A percentile compares a stretch with the other conserved stretches of the same genome.
phyloP scores from a whole-genome alignment of 2,113 vertebrate species.

The Tychaedon coryphoeus region DNA sequence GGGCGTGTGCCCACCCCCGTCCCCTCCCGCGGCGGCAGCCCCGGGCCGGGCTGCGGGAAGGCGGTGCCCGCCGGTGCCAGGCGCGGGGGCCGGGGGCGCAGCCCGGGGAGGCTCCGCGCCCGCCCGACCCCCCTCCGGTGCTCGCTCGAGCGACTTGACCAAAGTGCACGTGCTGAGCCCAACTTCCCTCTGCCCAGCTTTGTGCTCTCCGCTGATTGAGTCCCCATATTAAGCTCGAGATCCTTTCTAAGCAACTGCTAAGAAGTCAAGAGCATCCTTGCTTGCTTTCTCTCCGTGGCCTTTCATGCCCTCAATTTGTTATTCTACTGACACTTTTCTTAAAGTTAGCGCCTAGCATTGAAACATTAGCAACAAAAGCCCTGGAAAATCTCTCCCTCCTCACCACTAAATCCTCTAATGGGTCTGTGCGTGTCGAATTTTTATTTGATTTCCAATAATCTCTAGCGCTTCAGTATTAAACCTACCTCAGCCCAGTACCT shows the following conservation, averaged over 20 bases:
- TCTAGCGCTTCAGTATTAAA: conserved; percentile 8
- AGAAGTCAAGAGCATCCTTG: conserved; percentile 80
- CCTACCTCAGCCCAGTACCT: neutral
- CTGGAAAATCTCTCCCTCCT: conserved; percentile 58
- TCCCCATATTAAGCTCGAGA: conserved; percentile 60
- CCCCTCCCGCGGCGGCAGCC: neutral
- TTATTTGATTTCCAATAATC: conserved; percentile 57
- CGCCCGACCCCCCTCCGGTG: neutral
- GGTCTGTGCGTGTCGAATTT: conserved; percentile 59
- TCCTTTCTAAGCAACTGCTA: conserved; percentile 70
- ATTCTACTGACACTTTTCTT: conserved; percentile 71
- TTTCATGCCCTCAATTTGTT: conserved; percentile 71
- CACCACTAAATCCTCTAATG: conserved; percentile 71
- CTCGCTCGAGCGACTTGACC: conserved; percentile 23
- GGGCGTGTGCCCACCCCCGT: neutral
- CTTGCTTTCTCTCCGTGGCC: conserved; percentile 67
- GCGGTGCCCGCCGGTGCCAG: neutral
- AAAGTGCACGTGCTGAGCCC: conserved; percentile 54
- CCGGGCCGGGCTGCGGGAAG: neutral
- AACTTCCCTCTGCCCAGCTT: conserved; percentile 43
- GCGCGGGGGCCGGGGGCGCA: neutral
- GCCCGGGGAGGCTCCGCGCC: neutral
- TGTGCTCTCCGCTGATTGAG: conserved; percentile 57
- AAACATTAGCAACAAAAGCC: conserved; percentile 71
- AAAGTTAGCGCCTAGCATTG: conserved; percentile 60